Evolutionary conservation across 2,113 vertebrate species (phyloP).

Genomic region (human): GRCh38 chr6:13795001-13795500

Average conservation of each 20-base stretch:
- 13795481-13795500: not conserved
- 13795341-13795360: not conserved
- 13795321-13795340: not conserved
- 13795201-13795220: not conserved
- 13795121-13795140: not conserved
- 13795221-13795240: not conserved
- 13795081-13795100: not conserved
- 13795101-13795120: not conserved
- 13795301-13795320: not conserved
- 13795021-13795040: not conserved
- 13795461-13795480: not conserved
- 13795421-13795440: not conserved
- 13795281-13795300: slow-evolving; percentile 11
- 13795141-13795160: too few species aligned
- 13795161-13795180: too few species aligned
- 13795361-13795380: not conserved
- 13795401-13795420: not conserved
- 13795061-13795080: not conserved
- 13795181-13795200: not conserved
- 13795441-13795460: not conserved
- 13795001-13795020: not conserved
- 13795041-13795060: not conserved
- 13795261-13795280: slow-evolving; percentile 17
- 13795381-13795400: not conserved
- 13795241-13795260: not conserved